phyloP scores from a whole-genome alignment of 2,888 invertebrate species.

The Nymphalis c-album region DNA sequence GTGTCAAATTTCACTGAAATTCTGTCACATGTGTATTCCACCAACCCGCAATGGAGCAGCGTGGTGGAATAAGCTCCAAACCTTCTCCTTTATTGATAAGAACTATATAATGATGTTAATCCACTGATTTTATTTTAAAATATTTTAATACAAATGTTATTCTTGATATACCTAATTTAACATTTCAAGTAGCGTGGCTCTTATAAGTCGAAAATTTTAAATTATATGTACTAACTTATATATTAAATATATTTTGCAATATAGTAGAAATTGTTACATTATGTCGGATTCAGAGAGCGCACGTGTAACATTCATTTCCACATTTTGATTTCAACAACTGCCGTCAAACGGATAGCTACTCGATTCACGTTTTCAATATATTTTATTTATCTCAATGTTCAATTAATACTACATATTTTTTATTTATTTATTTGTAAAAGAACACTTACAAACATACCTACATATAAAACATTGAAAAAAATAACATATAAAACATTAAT shows the following conservation, averaged over 20 bases:
- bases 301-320: conserved; percentile 12
- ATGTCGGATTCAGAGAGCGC: background rate
- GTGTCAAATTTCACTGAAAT: too few species aligned
- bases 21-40: too few species aligned
- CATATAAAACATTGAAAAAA: too few species aligned
- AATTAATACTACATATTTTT: background rate
- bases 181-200: background rate
- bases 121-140: background rate
- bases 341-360: background rate
- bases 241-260: background rate
- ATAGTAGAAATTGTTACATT: conserved; percentile 6
- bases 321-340: background rate
- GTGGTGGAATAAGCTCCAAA: too few species aligned
- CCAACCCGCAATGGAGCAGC: too few species aligned
- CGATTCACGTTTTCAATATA: background rate
- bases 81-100: too few species aligned
- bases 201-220: background rate
- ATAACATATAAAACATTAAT: too few species aligned
- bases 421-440: too few species aligned
- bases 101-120: too few species aligned
- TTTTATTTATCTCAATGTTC: background rate
- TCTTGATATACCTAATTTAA: background rate
- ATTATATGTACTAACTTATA: background rate
- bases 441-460: too few species aligned
- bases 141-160: background rate